phyloP scores from a whole-genome alignment of 2,888 invertebrate genomes.

The Atethmia centrago region DNA sequence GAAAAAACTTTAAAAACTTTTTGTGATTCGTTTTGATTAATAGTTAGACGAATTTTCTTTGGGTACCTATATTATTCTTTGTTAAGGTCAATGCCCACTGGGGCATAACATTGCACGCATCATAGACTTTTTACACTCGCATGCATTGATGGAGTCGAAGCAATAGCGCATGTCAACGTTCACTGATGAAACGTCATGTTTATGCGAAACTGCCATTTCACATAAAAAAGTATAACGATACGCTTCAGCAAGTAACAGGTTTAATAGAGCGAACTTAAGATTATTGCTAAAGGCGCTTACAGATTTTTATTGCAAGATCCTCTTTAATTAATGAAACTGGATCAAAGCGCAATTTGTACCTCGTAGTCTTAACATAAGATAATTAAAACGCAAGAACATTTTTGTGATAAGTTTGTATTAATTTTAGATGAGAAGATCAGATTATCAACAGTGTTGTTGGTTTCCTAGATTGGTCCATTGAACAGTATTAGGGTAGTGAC shows the following conservation, averaged over 20 bases:
- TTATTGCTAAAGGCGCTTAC: conserved; percentile 35
- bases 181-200: conserved; percentile 44
- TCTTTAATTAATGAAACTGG: conserved; percentile 35
- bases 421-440: background rate
- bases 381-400: conserved; percentile 5
- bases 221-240: conserved; percentile 53
- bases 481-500: background rate
- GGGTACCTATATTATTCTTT: conserved; percentile 8
- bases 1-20: conserved; percentile 9
- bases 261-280: conserved; percentile 55
- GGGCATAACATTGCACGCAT: conserved; percentile 48
- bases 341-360: conserved; percentile 3
- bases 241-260: conserved; percentile 40
- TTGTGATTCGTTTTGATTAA: conserved; percentile 34
- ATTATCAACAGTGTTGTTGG: background rate
- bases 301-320: conserved; percentile 41
- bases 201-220: conserved; percentile 51
- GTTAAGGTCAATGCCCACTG: conserved; percentile 48
- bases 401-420: background rate
- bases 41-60: conserved; percentile 25
- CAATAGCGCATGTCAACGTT: conserved; percentile 54
- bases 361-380: conserved; percentile 4
- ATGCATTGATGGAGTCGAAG: conserved; percentile 47
- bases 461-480: background rate
- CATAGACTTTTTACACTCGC: conserved; percentile 44